Conservation (phyloP, 1,140 invertebrate species). For the Paramacrobiotus metropolitanus region DNA sequence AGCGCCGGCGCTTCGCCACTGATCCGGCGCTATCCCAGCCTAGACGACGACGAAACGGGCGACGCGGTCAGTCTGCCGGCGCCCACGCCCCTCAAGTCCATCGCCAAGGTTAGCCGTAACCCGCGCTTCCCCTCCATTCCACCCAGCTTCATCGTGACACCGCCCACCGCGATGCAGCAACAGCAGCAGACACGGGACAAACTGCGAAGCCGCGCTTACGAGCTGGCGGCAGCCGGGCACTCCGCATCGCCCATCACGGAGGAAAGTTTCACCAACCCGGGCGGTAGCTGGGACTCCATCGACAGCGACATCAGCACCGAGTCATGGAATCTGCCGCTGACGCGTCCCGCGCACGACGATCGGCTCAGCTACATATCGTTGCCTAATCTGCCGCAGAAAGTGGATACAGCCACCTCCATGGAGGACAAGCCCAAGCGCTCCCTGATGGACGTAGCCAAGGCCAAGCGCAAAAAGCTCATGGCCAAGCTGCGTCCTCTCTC, state of each 20-base stretch:
- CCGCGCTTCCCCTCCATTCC: conserved; percentile 4
- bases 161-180: neutral
- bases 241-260: neutral
- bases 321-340: neutral
- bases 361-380: neutral
- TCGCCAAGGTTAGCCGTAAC: neutral
- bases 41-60: neutral
- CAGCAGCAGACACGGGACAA: too few relatives aligned
- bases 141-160: neutral
- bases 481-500: neutral
- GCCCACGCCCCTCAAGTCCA: neutral
- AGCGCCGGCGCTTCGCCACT: neutral
- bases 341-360: neutral
- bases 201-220: neutral
- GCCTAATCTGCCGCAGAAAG: conserved; percentile 1
- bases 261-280: neutral
- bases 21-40: neutral
- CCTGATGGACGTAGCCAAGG: neutral
- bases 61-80: neutral
- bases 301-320: conserved; percentile 1
- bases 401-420: neutral
- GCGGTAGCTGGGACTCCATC: conserved; percentile 2
- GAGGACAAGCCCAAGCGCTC: neutral
- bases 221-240: neutral
- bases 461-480: neutral